Conservation (phyloP, 2,113 vertebrate species). For the Cairina moschata region DNA sequence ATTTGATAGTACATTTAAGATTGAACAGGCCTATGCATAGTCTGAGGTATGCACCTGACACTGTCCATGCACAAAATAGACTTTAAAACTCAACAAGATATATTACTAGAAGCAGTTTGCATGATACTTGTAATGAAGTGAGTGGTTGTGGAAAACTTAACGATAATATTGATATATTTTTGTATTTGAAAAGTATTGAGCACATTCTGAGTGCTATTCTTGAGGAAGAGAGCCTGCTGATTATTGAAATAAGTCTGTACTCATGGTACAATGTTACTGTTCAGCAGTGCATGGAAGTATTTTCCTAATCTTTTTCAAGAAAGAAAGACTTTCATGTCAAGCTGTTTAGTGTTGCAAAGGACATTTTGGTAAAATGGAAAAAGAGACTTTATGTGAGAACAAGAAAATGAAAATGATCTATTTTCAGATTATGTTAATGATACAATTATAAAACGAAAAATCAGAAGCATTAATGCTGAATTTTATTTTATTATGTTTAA, state of each 20-base stretch:
- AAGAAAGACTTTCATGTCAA: not conserved
- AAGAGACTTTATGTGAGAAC: not conserved
- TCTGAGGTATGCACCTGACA: not conserved
- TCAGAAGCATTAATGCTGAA: not conserved
- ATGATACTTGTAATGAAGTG: not conserved
- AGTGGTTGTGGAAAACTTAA: rapidly evolving
- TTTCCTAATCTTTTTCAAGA: not conserved
- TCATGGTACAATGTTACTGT: rapidly evolving
- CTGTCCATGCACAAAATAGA: not conserved
- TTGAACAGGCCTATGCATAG: not conserved
- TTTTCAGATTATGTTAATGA: not conserved
- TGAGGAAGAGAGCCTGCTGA: not conserved
- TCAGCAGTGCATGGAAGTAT: not conserved
- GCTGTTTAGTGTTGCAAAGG: not conserved
- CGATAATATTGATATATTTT: not conserved
- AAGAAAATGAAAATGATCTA: not conserved
- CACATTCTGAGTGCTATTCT: not conserved
- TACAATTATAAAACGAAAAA: not conserved
- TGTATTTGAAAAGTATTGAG: not conserved
- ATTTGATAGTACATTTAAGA: not conserved
- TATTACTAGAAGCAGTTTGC: not conserved
- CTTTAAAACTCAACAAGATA: not conserved
- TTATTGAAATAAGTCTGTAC: not conserved
- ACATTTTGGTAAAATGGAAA: not conserved
- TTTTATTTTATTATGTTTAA: not conserved